These are phyloP conservation scores for Tanaodytes sp. DNA, from an alignment of 2,888 invertebrate species.

Conservation along the genomic window DNA sequence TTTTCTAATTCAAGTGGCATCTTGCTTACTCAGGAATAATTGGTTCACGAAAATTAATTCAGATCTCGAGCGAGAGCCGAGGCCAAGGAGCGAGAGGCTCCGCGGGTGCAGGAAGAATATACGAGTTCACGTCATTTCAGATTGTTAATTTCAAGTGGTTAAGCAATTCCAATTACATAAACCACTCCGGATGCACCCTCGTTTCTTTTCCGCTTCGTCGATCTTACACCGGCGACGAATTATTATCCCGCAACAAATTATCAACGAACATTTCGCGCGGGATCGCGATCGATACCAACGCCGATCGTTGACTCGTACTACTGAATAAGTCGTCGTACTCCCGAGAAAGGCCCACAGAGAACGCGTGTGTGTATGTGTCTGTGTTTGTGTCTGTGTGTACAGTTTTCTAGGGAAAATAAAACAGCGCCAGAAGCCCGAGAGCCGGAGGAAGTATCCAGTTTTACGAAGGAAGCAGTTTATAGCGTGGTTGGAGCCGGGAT, in stretches of 20 bases:
- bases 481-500: constrained; percentile 64
- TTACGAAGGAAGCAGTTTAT: constrained; percentile 57
- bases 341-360: no score
- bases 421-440: constrained; percentile 40
- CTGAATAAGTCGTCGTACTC: neutral
- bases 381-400: no score
- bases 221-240: neutral
- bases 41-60: constrained; percentile 69
- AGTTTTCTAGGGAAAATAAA: constrained; percentile 45
- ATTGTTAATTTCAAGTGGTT: constrained; percentile 63
- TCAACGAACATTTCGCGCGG: neutral
- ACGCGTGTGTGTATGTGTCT: no score
- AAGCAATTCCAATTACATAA: constrained; percentile 58
- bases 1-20: constrained; percentile 59
- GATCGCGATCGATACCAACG: neutral
- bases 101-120: constrained; percentile 22
- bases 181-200: constrained; percentile 31
- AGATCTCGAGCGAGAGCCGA: constrained; percentile 56
- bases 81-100: constrained; percentile 14
- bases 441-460: constrained; percentile 55
- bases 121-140: constrained; percentile 58
- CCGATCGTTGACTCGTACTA: constrained; percentile 37
- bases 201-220: constrained; percentile 4
- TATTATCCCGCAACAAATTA: neutral
- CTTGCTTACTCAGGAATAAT: constrained; percentile 63